Conservation (phyloP, 2,888 invertebrate species). For the Archips xylosteana region DNA sequence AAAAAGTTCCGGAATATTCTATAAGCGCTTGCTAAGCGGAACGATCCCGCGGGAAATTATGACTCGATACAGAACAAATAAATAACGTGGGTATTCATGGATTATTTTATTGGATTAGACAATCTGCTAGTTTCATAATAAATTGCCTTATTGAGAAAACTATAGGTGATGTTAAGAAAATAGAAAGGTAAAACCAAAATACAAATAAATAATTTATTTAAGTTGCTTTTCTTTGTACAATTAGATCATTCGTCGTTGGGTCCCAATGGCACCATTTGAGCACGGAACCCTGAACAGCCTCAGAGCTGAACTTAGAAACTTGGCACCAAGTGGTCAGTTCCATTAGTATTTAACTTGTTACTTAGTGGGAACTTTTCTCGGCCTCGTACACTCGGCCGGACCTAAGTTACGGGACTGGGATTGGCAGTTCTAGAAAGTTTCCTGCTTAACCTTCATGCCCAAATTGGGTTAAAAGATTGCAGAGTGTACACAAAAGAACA, state of each 20-base stretch:
- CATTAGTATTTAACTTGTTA: neutral
- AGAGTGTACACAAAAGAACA: too few relatives aligned
- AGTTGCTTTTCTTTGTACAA: too few relatives aligned
- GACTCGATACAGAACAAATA: neutral
- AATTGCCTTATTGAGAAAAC: too few relatives aligned
- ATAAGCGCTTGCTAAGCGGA: neutral
- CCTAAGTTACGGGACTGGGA: neutral
- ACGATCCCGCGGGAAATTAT: neutral
- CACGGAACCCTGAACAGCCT: neutral
- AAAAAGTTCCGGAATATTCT: neutral
- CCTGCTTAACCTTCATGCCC: neutral
- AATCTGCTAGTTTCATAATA: neutral
- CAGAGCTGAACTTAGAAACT: neutral
- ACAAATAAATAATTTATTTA: too few relatives aligned
- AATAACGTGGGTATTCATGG: neutral
- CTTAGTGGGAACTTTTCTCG: neutral
- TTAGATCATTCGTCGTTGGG: too few relatives aligned
- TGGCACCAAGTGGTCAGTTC: neutral
- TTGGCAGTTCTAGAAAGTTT: neutral
- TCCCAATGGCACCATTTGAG: too few relatives aligned
- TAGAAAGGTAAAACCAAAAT: too few relatives aligned
- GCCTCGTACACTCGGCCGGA: neutral
- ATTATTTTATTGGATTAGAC: neutral
- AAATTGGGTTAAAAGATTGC: neutral
- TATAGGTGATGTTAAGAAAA: too few relatives aligned